phyloP scores from a whole-genome alignment of 2,888 invertebrate genomes.

The Hanleya hanleyi region DNA sequence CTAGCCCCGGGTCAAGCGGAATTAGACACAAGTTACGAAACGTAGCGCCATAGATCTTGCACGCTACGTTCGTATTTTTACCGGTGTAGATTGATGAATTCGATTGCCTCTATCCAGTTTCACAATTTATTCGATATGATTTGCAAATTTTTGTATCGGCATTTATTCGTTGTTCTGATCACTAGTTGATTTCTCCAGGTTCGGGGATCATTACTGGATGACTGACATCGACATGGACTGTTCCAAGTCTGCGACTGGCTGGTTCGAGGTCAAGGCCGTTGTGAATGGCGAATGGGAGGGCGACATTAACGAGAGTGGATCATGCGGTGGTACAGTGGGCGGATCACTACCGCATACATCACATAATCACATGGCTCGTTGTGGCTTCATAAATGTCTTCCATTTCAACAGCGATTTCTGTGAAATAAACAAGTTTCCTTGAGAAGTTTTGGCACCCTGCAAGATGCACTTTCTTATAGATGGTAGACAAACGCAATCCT shows the following conservation, averaged over 20 bases:
- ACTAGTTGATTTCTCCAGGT: slow-evolving; percentile 48
- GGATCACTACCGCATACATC: slow-evolving; percentile 40
- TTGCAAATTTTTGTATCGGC: too few species aligned
- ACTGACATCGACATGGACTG: slow-evolving; percentile 70
- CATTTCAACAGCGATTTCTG: slow-evolving; percentile 25
- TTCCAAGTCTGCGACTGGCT: slow-evolving; percentile 63
- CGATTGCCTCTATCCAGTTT: too few species aligned
- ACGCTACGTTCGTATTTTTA: too few species aligned
- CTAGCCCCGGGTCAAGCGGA: too few species aligned
- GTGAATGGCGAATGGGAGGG: slow-evolving; percentile 50
- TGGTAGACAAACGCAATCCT: too few species aligned
- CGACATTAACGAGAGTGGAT: slow-evolving; percentile 41
- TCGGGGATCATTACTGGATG: slow-evolving; percentile 71
- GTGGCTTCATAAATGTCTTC: slow-evolving; percentile 70
- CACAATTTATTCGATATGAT: too few species aligned
- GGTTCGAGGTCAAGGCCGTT: slow-evolving; percentile 70
- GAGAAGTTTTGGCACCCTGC: too few species aligned
- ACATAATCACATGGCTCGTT: slow-evolving; percentile 68
- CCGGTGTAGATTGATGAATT: too few species aligned
- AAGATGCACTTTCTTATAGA: too few species aligned
- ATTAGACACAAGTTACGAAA: too few species aligned
- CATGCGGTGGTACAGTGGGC: slow-evolving; percentile 57
- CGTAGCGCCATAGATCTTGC: too few species aligned
- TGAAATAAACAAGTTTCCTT: not conserved
- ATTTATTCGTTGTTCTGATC: too few species aligned